Conservation (phyloP, 92 coral and sea anemone genomes). For the Plumapathes pennacea region DNA sequence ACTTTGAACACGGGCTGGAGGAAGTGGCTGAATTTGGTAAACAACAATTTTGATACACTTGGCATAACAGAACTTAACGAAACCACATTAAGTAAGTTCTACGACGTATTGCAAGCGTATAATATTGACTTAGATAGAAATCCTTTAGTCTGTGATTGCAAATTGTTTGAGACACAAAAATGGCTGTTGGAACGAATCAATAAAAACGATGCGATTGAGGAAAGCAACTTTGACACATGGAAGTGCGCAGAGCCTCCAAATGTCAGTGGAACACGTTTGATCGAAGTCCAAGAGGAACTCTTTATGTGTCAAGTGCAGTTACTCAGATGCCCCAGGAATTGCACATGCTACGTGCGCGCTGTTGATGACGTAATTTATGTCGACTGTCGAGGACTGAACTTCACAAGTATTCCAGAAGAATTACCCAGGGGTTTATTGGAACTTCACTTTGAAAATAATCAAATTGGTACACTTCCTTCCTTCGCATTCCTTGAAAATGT, state of each 20-base stretch:
- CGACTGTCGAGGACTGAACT: slow-evolving; percentile 39
- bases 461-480: slow-evolving; percentile 41
- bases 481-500: slow-evolving; percentile 47
- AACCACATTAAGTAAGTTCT: slow-evolving; percentile 17
- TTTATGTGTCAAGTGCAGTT: slow-evolving; percentile 35
- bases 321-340: slow-evolving; percentile 46
- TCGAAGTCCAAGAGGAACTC: slow-evolving; percentile 23
- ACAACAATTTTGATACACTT: slow-evolving; percentile 38
- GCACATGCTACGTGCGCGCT: slow-evolving; percentile 51
- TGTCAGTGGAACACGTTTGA: slow-evolving; percentile 29
- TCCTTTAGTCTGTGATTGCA: slow-evolving; percentile 63
- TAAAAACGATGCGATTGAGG: slow-evolving; percentile 2
- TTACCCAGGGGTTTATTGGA: slow-evolving; percentile 60
- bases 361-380: slow-evolving; percentile 34
- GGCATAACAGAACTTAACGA: slow-evolving; percentile 17
- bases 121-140: slow-evolving; percentile 55
- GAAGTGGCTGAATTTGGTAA: slow-evolving; percentile 30
- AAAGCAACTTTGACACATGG: slow-evolving; percentile 56
- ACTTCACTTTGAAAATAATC: slow-evolving; percentile 41
- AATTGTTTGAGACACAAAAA: slow-evolving; percentile 6
- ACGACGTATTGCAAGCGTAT: slow-evolving; percentile 33
- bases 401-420: slow-evolving; percentile 37
- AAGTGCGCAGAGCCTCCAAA: slow-evolving; percentile 45
- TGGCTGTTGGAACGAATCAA: slow-evolving; percentile 14
- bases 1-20: slow-evolving; percentile 9